Evolutionary conservation across 2,888 invertebrate genomes (phyloP), one percentile per base, ranked within the genome.

Genomic region (Acronicta alni): DNA sequence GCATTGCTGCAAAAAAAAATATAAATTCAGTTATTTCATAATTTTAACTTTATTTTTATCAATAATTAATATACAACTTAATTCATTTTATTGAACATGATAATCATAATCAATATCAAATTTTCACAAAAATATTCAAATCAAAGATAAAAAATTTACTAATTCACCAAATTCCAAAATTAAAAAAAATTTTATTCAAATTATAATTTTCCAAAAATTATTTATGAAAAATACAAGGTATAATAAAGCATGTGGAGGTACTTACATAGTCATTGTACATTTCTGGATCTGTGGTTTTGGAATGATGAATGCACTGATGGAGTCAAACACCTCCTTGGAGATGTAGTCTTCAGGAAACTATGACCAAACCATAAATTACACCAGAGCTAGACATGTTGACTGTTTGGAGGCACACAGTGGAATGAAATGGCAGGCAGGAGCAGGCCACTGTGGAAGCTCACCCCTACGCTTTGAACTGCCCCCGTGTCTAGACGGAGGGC

Each of bases 241-340:
- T 18, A 51, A 71, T 2, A 59, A 26, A 18, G 16, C 1, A 6
- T 44, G 35, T 20, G 8, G 2, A 18, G 48, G 1, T 63, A 95
- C 97, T 95, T 95, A 98, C 96, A 99, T 97, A 8, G 98, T 99
- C 85, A 99, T 97, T 9, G 98, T 97, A 84, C 98, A 97, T 74
- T 97, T 95, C 84, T 98, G 97, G 35, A 99, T 95, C 83, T 98
- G 98, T 26, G 97, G 97, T 90, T 99, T 99, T 4, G 99, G 99
- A 84, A 99, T 99, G 70, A 99, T 98, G 85, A 98, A 99, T 20
- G 97, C 98, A 86, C 97, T 98, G 57, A 99, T 97, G 59, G 98
- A 97, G 94, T 99, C 98, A 94, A 99, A 99, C 17, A 97, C 95
- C 81, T 99, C 99, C 89, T 99, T 99, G 0, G 97, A 97, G 46